A percentile compares a stretch with the other conserved stretches of the same genome.
phyloP scores from a whole-genome alignment of 1,140 invertebrate species.

The Tetramorium simillimum region DNA sequence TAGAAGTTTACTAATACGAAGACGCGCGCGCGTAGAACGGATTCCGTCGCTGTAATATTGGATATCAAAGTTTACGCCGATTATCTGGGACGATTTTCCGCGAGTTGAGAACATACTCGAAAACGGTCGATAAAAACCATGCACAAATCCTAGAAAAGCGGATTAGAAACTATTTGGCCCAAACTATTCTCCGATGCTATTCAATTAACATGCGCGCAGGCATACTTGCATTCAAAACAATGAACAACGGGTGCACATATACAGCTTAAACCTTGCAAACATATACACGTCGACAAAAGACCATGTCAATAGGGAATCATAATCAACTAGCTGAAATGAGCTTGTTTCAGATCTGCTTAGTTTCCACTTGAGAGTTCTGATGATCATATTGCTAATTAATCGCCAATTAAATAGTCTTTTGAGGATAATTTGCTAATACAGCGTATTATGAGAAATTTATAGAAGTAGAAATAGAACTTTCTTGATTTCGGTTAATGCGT shows the following conservation, averaged over 20 bases:
- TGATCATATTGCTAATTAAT: slow-evolving; percentile 64
- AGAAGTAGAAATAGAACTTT: slow-evolving; percentile 43
- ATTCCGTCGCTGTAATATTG: slow-evolving; percentile 22
- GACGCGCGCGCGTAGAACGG: neutral
- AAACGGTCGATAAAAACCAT: slow-evolving; percentile 4
- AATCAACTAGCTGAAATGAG: slow-evolving; percentile 5
- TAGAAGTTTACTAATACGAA: neutral
- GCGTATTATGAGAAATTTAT: slow-evolving; percentile 3
- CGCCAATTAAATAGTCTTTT: slow-evolving; percentile 44
- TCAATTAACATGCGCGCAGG: slow-evolving; percentile 29
- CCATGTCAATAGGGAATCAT: neutral
- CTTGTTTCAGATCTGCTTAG: neutral
- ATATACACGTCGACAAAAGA: neutral
- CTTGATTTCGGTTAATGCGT: neutral
- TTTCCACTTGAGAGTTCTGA: neutral
- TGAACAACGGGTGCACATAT: neutral
- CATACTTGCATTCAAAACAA: slow-evolving; percentile 34
- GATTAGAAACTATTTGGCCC: neutral
- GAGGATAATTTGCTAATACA: neutral
- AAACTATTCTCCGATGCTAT: slow-evolving; percentile 34
- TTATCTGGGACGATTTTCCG: slow-evolving; percentile 31
- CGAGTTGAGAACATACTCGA: neutral
- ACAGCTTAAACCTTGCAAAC: neutral
- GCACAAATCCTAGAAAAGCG: slow-evolving; percentile 32
- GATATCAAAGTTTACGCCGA: slow-evolving; percentile 41